Base-by-base conservation (phyloP, 2,113 vertebrate genomes). In the Neotragus pygmaeus region DNA sequence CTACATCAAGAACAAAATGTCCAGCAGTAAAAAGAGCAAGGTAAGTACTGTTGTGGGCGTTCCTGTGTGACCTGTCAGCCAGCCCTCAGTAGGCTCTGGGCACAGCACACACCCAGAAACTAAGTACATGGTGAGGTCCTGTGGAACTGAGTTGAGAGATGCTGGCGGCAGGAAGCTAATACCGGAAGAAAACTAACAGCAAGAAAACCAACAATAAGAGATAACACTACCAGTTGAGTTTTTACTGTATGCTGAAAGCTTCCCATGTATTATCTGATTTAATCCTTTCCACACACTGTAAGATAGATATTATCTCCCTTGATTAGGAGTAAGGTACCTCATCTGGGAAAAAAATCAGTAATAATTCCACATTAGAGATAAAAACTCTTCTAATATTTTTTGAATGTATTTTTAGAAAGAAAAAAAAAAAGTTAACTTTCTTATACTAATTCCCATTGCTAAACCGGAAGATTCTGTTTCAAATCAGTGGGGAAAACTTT, bases 1-100 rank as follows among this genome's bases (percentile, higher is more conserved):
- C 99, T 99, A 99, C 99, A 99, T 99, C 99, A 99, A 98, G 99
- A 99, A 99, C 98, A 99, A 99, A 99, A 99, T 99, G 99, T 99
- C 99, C 98, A 99, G 99, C 98, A 99, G 99, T 82, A 99, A 99
- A 97, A 99, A 99, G 98, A 99, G 99, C 97, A 99, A 99, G 99
- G 99, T 99, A 97, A 99, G 99, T 98, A 73, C 43, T 5, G 0
- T 3, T 0, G 10, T 16, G 58, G 39, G 47, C 2, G 0, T n/a
- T 49, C 28, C 43, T 16, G 0, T 13, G 15, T 16, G 30, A 17
- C 8, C 36, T 47, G 11, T 2, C 25, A 30, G 4, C 55, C 2
- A 1, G 21, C n/a, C 13, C 21, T 39, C 58, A 7, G 6, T 11
- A 27, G 33, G 28, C 15, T 51, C 58, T 23, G 2, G 30, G 47